Evolutionary conservation across 2,113 vertebrate species (phyloP).

Genomic region (Aegithalos caudatus): DNA sequence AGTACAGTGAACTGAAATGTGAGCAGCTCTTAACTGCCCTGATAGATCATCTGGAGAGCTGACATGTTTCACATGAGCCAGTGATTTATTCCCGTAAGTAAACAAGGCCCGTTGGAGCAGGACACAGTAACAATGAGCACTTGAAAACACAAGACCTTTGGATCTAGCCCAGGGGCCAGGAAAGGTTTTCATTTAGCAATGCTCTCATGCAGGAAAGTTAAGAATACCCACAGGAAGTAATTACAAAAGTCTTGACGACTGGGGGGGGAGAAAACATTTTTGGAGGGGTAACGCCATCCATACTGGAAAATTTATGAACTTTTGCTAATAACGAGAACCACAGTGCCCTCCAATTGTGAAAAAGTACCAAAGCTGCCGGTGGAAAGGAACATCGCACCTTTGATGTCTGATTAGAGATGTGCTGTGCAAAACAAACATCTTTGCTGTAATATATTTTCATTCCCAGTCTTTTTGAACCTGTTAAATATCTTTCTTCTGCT

Average conservation of each 20-base stretch:
- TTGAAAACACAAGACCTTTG: slow-evolving; percentile 8
- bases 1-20: slow-evolving; percentile 5
- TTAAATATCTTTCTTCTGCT: neutral
- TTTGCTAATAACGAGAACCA: neutral
- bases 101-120: neutral
- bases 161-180: neutral
- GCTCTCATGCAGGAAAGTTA: neutral
- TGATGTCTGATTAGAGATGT: neutral
- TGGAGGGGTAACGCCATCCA: neutral
- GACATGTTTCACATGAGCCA: neutral
- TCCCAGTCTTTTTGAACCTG: neutral
- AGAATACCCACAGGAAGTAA: neutral
- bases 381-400: neutral
- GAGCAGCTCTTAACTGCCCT: neutral
- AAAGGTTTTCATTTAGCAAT: neutral
- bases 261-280: neutral
- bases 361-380: neutral
- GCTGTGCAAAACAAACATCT: neutral
- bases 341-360: neutral
- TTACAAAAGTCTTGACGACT: neutral
- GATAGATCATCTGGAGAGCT: neutral
- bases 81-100: neutral
- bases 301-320: neutral
- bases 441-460: neutral
- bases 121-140: neutral